Percentiles rank a stretch among this genome's conserved stretches.
Conservation (phyloP, 2,888 invertebrate genomes). For the Metacarcinus magister region DNA sequence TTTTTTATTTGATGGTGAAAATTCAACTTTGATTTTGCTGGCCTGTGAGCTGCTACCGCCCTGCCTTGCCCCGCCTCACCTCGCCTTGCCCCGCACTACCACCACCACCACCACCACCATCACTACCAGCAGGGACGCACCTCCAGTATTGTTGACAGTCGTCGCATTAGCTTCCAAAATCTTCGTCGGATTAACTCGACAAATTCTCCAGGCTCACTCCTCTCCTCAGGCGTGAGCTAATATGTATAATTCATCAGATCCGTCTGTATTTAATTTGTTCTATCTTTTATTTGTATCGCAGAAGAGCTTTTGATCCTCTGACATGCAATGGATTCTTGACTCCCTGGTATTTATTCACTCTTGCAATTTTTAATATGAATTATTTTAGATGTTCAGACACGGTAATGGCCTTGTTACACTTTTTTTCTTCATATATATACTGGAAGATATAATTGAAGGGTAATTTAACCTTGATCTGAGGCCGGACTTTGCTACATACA, state of each 20-base stretch:
- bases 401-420: not conserved
- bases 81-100: not conserved
- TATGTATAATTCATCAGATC: conserved; percentile 7
- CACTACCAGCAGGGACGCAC: not conserved
- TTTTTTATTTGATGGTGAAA: not conserved
- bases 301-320: conserved; percentile 16
- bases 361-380: not conserved
- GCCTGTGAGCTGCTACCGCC: not conserved
- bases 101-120: not conserved
- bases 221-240: conserved; percentile 46
- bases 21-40: not conserved
- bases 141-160: not conserved
- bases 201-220: conserved; percentile 46
- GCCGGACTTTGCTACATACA: not conserved
- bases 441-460: not conserved
- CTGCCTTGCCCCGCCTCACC: conserved; percentile 1
- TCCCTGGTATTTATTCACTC: not conserved
- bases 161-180: conserved; percentile 35
- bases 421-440: not conserved
- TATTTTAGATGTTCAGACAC: not conserved
- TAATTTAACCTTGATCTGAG: not conserved
- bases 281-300: conserved; percentile 3
- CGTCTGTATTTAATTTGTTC: not conserved
- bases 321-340: conserved; percentile 13
- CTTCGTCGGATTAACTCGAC: conserved; percentile 40